Conservation (phyloP, 2,113 vertebrate species). For the Anoplopoma fimbria region DNA sequence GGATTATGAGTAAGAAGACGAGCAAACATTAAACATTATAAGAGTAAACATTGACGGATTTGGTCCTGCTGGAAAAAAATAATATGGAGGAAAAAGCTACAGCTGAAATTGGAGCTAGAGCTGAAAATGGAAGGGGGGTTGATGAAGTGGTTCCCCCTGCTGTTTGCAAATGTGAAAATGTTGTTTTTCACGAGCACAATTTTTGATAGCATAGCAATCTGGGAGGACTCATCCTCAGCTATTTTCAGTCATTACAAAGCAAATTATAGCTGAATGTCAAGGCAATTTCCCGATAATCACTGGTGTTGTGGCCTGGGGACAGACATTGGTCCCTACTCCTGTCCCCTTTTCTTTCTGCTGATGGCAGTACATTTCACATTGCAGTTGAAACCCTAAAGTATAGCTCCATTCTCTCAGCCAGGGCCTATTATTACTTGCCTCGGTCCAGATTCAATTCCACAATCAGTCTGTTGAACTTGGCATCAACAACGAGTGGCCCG, state of each 20-base stretch:
- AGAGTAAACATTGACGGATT: constrained; percentile 70
- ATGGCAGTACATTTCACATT: constrained; percentile 68
- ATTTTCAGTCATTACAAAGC: constrained; percentile 75
- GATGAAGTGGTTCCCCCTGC: constrained; percentile 50
- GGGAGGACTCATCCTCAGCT: constrained; percentile 61
- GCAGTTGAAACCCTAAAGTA: constrained; percentile 66
- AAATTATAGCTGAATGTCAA: constrained; percentile 76
- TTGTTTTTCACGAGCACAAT: constrained; percentile 55
- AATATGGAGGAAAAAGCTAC: background rate
- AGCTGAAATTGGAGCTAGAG: background rate
- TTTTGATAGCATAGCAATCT: constrained; percentile 73
- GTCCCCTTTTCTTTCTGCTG: constrained; percentile 59
- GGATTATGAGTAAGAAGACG: constrained; percentile 77
- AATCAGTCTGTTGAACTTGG: constrained; percentile 72
- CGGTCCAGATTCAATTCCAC: constrained; percentile 72
- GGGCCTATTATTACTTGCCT: constrained; percentile 67
- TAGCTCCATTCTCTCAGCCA: constrained; percentile 62
- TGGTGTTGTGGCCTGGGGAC: constrained; percentile 55
- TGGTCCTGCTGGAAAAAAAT: background rate
- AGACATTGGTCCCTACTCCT: constrained; percentile 55
- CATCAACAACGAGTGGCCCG: constrained; percentile 64
- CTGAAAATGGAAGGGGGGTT: constrained; percentile 19
- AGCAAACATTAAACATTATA: constrained; percentile 75
- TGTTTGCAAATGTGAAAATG: constrained; percentile 66
- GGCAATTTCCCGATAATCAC: constrained; percentile 77